phyloP scores from a whole-genome alignment of 2,797 vertebrate species.

The Balearica regulorum region DNA sequence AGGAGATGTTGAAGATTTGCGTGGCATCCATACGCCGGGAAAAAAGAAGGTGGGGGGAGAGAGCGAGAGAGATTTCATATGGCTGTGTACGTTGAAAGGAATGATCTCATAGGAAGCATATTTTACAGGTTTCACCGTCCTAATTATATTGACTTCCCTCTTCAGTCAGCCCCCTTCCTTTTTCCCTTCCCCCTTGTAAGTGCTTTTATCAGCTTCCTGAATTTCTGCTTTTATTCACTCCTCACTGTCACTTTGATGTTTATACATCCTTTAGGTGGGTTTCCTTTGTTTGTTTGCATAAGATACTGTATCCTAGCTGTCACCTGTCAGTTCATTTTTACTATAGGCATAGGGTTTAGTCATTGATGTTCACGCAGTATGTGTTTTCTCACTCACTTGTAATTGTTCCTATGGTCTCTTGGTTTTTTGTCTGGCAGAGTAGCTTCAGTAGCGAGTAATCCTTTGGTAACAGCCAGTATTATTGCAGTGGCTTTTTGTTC shows the following conservation, averaged over 20 bases:
- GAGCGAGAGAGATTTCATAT: neutral
- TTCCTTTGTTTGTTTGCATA: conserved; percentile 18
- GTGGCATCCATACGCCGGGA: neutral
- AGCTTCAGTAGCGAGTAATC: neutral
- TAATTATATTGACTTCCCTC: conserved; percentile 3
- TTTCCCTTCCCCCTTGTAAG: neutral
- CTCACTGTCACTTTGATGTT: conserved; percentile 35
- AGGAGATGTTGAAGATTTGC: neutral
- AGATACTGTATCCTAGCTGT: conserved; percentile 19
- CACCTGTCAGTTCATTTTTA: neutral
- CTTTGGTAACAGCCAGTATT: neutral
- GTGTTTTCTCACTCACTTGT: neutral
- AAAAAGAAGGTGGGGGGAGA: neutral
- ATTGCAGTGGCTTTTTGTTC: neutral
- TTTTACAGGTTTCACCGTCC: neutral
- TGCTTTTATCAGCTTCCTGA: conserved; percentile 41
- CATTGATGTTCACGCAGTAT: neutral
- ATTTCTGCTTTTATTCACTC: conserved; percentile 7
- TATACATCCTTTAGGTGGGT: neutral
- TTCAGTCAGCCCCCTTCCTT: neutral
- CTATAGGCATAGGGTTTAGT: neutral
- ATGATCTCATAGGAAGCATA: neutral
- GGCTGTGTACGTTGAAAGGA: neutral
- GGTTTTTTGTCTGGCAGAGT: neutral
- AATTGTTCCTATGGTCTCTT: neutral